Evolutionary conservation across 1,140 invertebrate species (phyloP).

Genomic region (Sycophila sp.): DNA sequence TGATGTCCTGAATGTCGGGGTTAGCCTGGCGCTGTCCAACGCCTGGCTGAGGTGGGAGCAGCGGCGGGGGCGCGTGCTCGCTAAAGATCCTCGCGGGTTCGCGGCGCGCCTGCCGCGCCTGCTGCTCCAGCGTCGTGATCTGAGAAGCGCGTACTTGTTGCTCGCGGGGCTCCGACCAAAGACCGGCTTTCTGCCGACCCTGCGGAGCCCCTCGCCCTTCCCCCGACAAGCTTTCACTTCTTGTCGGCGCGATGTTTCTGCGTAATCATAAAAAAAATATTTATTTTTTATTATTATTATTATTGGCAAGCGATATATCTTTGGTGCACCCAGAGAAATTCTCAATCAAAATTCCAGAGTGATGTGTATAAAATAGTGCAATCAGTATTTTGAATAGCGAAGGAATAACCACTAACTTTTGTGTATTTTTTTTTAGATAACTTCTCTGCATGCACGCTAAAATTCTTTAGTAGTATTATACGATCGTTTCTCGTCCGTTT

Average conservation of each 20-base stretch:
- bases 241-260: constrained; percentile 53
- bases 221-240: constrained; percentile 68
- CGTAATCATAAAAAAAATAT: too few relatives aligned
- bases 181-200: constrained; percentile 58
- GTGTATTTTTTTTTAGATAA: too few relatives aligned
- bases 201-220: constrained; percentile 78
- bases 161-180: constrained; percentile 72
- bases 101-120: constrained; percentile 55
- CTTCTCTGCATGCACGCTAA: too few relatives aligned
- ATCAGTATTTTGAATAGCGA: too few relatives aligned
- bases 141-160: constrained; percentile 47
- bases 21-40: constrained; percentile 69
- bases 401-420: too few relatives aligned
- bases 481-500: too few relatives aligned
- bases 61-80: constrained; percentile 49
- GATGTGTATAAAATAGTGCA: too few relatives aligned
- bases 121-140: constrained; percentile 37
- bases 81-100: constrained; percentile 60
- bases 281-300: too few relatives aligned
- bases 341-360: too few relatives aligned
- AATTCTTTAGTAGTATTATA: too few relatives aligned
- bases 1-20: constrained; percentile 90
- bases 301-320: too few relatives aligned
- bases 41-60: constrained; percentile 62
- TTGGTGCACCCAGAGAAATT: too few relatives aligned